A percentile compares a stretch with the other conserved stretches of the same genome.
phyloP scores from a whole-genome alignment of 2,797 vertebrate species.

The Choloepus didactylus region DNA sequence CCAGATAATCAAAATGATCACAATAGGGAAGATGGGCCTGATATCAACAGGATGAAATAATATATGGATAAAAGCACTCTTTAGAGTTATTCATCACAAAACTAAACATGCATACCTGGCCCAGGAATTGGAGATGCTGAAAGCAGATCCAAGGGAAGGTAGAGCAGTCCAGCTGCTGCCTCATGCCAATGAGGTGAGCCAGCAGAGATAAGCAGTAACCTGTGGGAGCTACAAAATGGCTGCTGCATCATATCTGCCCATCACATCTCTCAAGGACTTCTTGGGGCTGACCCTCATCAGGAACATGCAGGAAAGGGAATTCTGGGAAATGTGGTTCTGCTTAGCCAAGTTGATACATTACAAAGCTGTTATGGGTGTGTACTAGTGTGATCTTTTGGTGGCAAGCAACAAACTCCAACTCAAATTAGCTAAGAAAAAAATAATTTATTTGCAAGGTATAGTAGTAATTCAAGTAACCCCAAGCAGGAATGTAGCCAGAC shows the following conservation, averaged over 20 bases:
- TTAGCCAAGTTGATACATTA: neutral
- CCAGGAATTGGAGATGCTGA: neutral
- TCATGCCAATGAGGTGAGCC: neutral
- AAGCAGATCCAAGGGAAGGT: neutral
- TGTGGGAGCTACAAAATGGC: neutral
- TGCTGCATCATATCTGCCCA: neutral
- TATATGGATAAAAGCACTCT: conserved; percentile 1
- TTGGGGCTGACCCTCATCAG: neutral
- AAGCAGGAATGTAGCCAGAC: neutral
- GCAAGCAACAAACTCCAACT: neutral
- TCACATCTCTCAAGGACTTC: neutral
- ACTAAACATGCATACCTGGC: neutral
- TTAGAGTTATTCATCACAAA: conserved; percentile 26
- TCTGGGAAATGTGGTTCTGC: neutral
- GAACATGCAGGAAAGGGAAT: conserved; percentile 44
- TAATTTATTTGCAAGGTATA: neutral
- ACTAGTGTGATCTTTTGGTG: neutral
- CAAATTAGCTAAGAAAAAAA: conserved; percentile 26
- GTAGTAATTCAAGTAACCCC: neutral
- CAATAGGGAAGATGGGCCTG: neutral
- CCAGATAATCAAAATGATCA: conserved; percentile 38
- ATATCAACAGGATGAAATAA: neutral
- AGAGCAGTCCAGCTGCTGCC: neutral
- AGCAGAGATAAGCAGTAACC: neutral
- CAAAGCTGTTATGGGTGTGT: neutral